Conservation (phyloP, 2,888 invertebrate species). For the Octonoba sinensis region DNA sequence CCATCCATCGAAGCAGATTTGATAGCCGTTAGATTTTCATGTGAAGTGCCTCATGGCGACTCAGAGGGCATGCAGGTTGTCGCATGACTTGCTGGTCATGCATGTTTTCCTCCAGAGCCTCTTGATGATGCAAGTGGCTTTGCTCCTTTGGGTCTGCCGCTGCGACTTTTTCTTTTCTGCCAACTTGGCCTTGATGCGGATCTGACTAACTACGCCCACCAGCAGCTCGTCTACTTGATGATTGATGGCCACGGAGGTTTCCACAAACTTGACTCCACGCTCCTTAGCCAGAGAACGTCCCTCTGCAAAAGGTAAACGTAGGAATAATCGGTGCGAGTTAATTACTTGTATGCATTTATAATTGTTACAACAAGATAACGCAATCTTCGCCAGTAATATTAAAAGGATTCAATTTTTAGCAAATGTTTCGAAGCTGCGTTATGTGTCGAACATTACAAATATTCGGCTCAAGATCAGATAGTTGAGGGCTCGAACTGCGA, state of each 20-base stretch:
- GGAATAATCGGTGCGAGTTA: background rate
- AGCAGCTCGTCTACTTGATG: slow-evolving; percentile 96
- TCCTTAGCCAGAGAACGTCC: slow-evolving; percentile 93
- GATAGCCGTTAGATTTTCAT: too few species aligned
- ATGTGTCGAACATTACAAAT: too few species aligned
- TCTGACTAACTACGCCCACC: slow-evolving; percentile 92
- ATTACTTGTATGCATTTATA: too few species aligned
- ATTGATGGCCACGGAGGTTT: slow-evolving; percentile 95
- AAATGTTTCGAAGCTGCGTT: too few species aligned
- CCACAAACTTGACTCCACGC: slow-evolving; percentile 92
- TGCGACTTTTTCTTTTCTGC: slow-evolving; percentile 42
- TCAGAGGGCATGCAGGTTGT: slow-evolving; percentile 74
- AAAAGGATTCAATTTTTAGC: too few species aligned
- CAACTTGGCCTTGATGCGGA: slow-evolving; percentile 78
- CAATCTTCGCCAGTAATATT: too few species aligned
- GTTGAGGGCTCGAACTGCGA: too few species aligned
- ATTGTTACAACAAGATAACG: too few species aligned
- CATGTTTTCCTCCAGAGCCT: slow-evolving; percentile 79
- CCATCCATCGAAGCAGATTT: too few species aligned
- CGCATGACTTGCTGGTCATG: slow-evolving; percentile 74
- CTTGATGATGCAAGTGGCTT: slow-evolving; percentile 84
- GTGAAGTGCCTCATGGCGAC: background rate
- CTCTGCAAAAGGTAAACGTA: slow-evolving; percentile 76
- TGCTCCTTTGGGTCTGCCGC: slow-evolving; percentile 68
- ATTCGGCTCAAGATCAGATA: too few species aligned